phyloP scores from a whole-genome alignment of 2,797 vertebrate genomes.

The Xiphorhynchus erythropygius region DNA sequence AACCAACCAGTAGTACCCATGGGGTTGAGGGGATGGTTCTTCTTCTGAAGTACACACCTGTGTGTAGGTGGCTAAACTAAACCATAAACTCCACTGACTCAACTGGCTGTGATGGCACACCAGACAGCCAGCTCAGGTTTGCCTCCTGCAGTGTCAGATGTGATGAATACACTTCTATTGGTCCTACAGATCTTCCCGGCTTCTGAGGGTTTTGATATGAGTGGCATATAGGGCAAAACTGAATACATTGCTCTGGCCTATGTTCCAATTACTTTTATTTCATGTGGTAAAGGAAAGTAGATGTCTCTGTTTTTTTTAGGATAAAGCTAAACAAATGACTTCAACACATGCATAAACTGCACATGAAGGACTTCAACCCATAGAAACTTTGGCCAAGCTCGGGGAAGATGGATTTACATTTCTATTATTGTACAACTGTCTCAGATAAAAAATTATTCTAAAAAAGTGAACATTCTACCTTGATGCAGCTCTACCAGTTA shows the following conservation, averaged over 20 bases:
- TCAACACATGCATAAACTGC: background rate
- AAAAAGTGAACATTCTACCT: background rate
- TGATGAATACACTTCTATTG: background rate
- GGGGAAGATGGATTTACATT: background rate
- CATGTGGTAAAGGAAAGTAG: background rate
- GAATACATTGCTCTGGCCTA: background rate
- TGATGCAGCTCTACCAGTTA: background rate
- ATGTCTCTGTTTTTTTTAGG: background rate
- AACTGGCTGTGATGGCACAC: background rate
- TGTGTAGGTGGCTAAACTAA: background rate
- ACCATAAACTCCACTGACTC: background rate
- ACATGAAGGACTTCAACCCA: rapidly evolving
- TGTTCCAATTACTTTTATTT: background rate
- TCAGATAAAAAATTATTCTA: background rate
- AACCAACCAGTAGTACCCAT: background rate
- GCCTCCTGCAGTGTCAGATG: background rate
- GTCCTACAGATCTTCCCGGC: rapidly evolving
- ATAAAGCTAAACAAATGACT: background rate
- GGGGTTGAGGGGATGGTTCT: background rate
- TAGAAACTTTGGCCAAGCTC: background rate
- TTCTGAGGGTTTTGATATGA: background rate
- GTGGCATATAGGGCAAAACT: background rate
- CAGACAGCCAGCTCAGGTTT: background rate
- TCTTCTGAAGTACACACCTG: background rate
- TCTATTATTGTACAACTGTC: background rate